Base-by-base conservation (phyloP, 2,888 invertebrate genomes). In the Orchesellides sinensis region DNA sequence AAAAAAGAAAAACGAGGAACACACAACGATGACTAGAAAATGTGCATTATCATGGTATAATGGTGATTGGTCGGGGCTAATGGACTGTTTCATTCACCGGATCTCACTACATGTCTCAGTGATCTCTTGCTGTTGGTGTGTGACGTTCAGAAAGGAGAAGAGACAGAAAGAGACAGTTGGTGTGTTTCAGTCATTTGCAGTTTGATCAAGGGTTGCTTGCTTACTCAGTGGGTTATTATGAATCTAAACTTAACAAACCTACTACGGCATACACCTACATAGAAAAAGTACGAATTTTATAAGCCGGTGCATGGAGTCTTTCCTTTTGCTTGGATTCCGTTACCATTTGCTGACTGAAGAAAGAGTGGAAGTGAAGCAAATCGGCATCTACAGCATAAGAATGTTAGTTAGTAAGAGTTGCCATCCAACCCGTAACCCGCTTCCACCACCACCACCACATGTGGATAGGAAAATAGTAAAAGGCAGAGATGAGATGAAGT, bases 11-110 rank as follows among this genome's bases (percentile, higher is more conserved):
- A 35, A 54, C 21, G n/a, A 35, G 21, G 45, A 52, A 54, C 19
- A 61, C 72, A 27, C 27, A n/a, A 52, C 17, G 74, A 32, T 49
- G 23, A 49, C 49, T 27, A 25, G 68, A 77, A 77, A 78, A 78
- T 61, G 78, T 69, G 63, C 81, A 81, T 81, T 81, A 81, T 79
- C 81, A 45, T 59, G 59, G 81, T 66, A 40, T 73, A 81, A 81
- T 81, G 81, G 81, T 81, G 81, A 81, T 81, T 81, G 81, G 81
- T 74, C 61, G 81, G 59, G 74, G 81, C 81, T 81, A 81, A 81
- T 81, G 81, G 81, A 81, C 73, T 81, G 81, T 74, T 81, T 81
- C 81, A 74, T 81, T 73, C 81, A 78, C 61, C 69, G 78, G 78
- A 78, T 78, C 59, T 68, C 68, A 59, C n/a, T 27, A 63, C 21